Evolutionary conservation across 2,797 vertebrate genomes (phyloP), one percentile per base, ranked within the genome.

Genomic region (Morus bassanus): DNA sequence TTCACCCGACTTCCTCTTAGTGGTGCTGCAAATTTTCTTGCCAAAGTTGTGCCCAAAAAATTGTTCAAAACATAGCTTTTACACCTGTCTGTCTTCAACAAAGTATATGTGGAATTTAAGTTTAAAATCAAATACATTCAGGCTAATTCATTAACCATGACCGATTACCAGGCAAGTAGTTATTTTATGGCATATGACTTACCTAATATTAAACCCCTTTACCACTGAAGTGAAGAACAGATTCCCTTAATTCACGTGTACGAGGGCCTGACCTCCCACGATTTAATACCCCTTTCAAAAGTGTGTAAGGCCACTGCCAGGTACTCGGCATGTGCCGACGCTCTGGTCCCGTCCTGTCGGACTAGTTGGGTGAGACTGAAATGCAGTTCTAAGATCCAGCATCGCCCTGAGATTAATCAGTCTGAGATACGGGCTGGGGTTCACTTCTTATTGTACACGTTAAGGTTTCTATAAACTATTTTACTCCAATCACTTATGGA

Each of bases 291-390:
- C 4, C 12, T 56, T 48, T 48, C 33, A 22, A 24, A 53, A 45
- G 46, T 33, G 22, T 1, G 2, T 5, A 5, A 13, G 37, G 31
- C n/a, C 5, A 1, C 10, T 31, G 21, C 54, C 3, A 1, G 0
- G 4, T 28, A 13, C 31, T 17, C 28, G 6, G 45, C 45, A 30
- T 9, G 3, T 0, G 7, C 69, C 15, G 50, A 11, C 22, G 12
- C 65, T 53, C 33, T 18, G 51, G 11, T 46, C 56, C 39, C 51
- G 6, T 33, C 25, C 61, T 41, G 12, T 5, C 3, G 23, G 45
- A 39, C 41, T 60, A 28, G 17, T 30, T 0, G 5, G 24, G 33
- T 11, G 35, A 83, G 45, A 46, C 22, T 21, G 21, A 65, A 78
- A 75, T 0, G 2, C 39, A 27, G 23, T 10, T 79, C 51, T 23